These are phyloP conservation scores for Tenthredo mesomela DNA, from an alignment of 2,888 invertebrate genomes.

Conservation along the genomic window DNA sequence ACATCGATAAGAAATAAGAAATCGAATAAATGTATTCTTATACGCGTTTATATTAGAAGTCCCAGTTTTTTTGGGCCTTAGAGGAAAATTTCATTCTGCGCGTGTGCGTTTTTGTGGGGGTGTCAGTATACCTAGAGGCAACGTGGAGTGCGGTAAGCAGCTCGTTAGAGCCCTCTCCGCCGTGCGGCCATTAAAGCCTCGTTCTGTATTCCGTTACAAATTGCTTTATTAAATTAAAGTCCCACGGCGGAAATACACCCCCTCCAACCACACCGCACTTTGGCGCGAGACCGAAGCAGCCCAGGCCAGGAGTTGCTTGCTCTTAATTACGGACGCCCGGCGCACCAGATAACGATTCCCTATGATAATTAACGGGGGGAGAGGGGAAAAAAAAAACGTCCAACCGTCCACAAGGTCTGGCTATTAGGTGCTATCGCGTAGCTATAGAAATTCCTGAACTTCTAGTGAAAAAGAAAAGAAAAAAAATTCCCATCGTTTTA, in stretches of 20 bases:
- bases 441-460: neutral
- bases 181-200: conserved; percentile 78
- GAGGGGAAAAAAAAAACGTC: neutral
- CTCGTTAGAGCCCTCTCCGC: conserved; percentile 77
- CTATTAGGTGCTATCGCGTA: neutral
- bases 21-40: neutral
- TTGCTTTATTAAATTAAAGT: conserved; percentile 78
- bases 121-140: neutral
- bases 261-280: conserved; percentile 3
- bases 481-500: neutral
- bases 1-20: neutral
- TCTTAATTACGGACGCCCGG: conserved; percentile 49
- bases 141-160: conserved; percentile 76
- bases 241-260: conserved; percentile 66
- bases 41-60: neutral
- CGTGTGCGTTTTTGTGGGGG: conserved; percentile 3
- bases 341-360: conserved; percentile 50
- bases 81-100: neutral
- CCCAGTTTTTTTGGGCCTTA: neutral
- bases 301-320: conserved; percentile 38
- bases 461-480: neutral
- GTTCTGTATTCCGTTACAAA: conserved; percentile 78
- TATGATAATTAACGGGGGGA: conserved; percentile 47
- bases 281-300: conserved; percentile 33
- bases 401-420: neutral